Evolutionary conservation across 2,797 vertebrate genomes (phyloP), one percentile per base, ranked within the genome.

Genomic region (Pseudochirops corinnae): DNA sequence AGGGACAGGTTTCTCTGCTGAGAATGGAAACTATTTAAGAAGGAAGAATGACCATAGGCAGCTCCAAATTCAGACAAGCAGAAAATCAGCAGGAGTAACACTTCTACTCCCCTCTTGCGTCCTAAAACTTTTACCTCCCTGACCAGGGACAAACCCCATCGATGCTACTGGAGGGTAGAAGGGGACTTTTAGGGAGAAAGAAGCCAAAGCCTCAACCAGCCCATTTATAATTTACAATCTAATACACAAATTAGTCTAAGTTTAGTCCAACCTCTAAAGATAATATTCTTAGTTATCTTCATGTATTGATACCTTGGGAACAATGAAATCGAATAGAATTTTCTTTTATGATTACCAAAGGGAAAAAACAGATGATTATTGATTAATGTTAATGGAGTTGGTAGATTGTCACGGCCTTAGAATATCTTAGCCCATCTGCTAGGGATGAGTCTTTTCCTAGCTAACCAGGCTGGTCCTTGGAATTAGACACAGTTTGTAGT

Each of bases 271-370:
- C 4, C 14, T 62, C 28, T 56, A 13, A 92, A 11, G 55, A 26
- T n/a, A 67, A n/a, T n/a, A 16, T 67, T 67, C 60, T 67, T 74
- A 74, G 18, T 39, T 74, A 74, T 9, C 6, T 21, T 39, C n/a
- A 39, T 90, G 87, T 4, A n/a, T 39, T 94, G 56, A 55, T 92
- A 74, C 21, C 39, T 90, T 46, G 46, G 21, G 10, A 52, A 90
- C 26, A 90, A 53, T 52, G 0, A 90, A 90, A 90, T 52, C 87
- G 11, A 29, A 52, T 28, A 46, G 24, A 52, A 26, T 96, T 50
- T 96, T 91, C 93, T 91, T 46, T 55, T 46, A n/a, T 90, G 94
- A 90, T 53, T 55, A 93, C 29, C 55, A 31, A 82, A 67, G 13
- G 1, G 0, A 39, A 4, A 6, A 29, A 46, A 55, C 62, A 60